A percentile compares a stretch with the other conserved stretches of the same genome.
These are phyloP conservation scores for Varanus komodoensis DNA, from an alignment of 2,113 vertebrate species.

Conservation along the genomic window DNA sequence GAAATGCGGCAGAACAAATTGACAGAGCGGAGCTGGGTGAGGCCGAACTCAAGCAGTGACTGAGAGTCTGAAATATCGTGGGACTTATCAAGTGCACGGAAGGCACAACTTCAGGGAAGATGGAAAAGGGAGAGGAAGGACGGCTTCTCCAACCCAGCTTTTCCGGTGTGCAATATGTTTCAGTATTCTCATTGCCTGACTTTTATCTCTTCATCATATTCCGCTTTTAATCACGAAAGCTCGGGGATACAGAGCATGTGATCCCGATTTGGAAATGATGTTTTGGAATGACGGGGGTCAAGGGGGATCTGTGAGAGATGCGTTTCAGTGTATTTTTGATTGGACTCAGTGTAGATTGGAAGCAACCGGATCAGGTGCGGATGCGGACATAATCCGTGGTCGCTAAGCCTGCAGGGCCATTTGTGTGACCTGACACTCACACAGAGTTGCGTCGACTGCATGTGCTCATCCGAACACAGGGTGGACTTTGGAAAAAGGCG, in stretches of 20 bases:
- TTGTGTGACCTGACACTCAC: no score
- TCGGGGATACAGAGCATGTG: background rate
- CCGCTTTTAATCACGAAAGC: background rate
- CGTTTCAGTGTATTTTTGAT: no score
- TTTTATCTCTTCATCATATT: background rate
- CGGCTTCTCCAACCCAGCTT: background rate
- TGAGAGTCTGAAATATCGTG: rapidly evolving
- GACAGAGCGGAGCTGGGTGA: background rate
- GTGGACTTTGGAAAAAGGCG: no score
- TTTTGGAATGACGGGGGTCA: background rate
- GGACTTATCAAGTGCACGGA: background rate
- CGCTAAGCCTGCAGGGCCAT: no score
- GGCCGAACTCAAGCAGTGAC: background rate
- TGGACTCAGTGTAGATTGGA: no score
- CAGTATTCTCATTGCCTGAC: background rate
- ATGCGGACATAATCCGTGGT: no score
- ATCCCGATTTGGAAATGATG: no score
- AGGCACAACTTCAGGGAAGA: rapidly evolving
- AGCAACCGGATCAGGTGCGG: no score
- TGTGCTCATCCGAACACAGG: no score
- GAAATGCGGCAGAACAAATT: background rate
- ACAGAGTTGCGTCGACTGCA: no score
- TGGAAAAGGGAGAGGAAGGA: background rate
- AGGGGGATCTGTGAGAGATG: no score
- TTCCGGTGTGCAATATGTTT: background rate